Evolutionary conservation across 2,113 vertebrate species (phyloP).

Genomic region (Cyprinodon brontotheroides): DNA sequence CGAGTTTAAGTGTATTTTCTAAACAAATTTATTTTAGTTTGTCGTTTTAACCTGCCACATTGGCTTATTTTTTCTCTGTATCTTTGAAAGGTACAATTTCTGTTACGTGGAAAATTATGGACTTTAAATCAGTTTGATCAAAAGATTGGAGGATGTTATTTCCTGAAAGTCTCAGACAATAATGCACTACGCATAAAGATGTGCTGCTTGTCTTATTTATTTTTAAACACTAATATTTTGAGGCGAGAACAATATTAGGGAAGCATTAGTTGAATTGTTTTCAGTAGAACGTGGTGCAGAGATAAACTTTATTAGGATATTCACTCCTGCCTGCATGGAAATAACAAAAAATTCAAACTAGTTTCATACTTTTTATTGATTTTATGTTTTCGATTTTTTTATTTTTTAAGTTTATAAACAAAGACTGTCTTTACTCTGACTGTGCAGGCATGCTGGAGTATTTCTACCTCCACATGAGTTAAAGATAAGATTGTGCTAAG

Average conservation of each 20-base stretch:
- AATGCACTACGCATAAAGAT: constrained; percentile 55
- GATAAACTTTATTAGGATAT: constrained; percentile 10
- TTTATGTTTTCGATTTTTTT: constrained; percentile 1
- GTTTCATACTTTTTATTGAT: constrained; percentile 40
- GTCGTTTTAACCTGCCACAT: constrained; percentile 54
- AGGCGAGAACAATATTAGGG: constrained; percentile 23
- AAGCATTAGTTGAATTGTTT: constrained; percentile 21
- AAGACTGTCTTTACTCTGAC: constrained; percentile 33
- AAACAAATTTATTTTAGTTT: constrained; percentile 35
- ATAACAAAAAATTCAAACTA: constrained; percentile 17
- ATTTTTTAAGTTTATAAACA: constrained; percentile 23
- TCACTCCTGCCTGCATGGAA: constrained; percentile 25
- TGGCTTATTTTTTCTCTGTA: constrained; percentile 30
- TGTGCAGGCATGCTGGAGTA: constrained; percentile 69
- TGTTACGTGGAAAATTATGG: constrained; percentile 27
- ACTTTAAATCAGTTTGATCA: constrained; percentile 15
- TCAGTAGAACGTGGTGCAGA: constrained; percentile 7
- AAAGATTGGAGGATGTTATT: constrained; percentile 10
- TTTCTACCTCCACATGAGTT: constrained; percentile 77
- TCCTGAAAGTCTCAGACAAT: constrained; percentile 25
- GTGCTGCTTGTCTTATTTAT: constrained; percentile 53
- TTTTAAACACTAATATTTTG: constrained; percentile 35
- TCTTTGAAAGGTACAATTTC: constrained; percentile 39
- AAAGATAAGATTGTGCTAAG: constrained; percentile 70
- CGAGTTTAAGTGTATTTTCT: constrained; percentile 58